phyloP scores from a whole-genome alignment of 1,140 invertebrate species.

The Fopius arisanus region DNA sequence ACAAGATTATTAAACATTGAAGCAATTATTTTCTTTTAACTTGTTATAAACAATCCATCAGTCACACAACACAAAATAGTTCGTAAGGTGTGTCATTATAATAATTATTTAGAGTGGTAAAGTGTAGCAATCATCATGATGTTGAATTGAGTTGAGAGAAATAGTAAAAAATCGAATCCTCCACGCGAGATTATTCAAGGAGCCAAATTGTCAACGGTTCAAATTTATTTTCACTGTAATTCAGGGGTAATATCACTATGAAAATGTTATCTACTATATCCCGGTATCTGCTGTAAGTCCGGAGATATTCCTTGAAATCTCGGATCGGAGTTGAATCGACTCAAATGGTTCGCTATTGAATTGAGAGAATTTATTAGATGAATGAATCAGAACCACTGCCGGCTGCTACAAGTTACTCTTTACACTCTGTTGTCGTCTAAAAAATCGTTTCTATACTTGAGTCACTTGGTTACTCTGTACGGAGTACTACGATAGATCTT shows the following conservation, averaged over 20 bases:
- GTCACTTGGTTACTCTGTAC: conserved; percentile 17
- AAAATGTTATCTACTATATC: too few relatives aligned
- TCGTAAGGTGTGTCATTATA: conserved; percentile 17
- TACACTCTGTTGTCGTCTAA: not conserved
- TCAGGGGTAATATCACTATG: too few relatives aligned
- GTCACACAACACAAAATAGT: conserved; percentile 44
- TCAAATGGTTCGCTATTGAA: too few relatives aligned
- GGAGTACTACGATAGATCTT: conserved; percentile 7
- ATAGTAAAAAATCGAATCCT: not conserved
- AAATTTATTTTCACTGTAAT: too few relatives aligned
- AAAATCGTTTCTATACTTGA: conserved; percentile 17
- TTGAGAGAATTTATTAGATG: too few relatives aligned
- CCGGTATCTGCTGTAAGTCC: too few relatives aligned
- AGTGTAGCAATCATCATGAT: not conserved
- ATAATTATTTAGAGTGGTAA: not conserved
- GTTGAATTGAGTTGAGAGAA: not conserved
- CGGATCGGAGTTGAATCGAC: too few relatives aligned
- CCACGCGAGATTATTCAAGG: not conserved
- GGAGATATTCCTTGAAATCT: too few relatives aligned
- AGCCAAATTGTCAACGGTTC: too few relatives aligned
- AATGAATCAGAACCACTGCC: not conserved
- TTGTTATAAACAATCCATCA: conserved; percentile 46
- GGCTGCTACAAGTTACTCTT: not conserved
- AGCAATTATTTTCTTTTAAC: conserved; percentile 31
- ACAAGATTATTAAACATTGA: not conserved